Evolutionary conservation across 2,888 invertebrate genomes (phyloP), one percentile per base, ranked within the genome.

Genomic region (Hyles lineata): DNA sequence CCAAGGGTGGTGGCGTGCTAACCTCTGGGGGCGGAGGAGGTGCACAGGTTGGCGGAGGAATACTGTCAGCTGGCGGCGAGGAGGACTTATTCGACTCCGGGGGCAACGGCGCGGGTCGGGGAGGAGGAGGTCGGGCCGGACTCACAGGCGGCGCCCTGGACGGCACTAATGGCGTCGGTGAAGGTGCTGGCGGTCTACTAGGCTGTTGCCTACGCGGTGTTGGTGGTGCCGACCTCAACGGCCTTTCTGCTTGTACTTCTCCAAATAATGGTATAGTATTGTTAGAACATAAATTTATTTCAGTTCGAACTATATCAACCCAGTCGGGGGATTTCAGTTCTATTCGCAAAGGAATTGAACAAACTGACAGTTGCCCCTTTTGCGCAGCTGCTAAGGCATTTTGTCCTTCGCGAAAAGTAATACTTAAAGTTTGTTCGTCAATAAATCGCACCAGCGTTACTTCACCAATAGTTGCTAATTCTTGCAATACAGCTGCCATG

Each of bases 401-500:
- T 85, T 97, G 97, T 0, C 99, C 98, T 84, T 98, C 98, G 80
- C 98, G 96, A 88, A 99, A 99, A 11, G 99, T 98, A 35, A 99
- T 96, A 97, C 98, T 98, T 94, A 99, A 96, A 21, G 97, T 97
- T 73, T 90, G 89, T 61, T 95, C 97, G 32, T 97, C 98, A 21
- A 98, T 97, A 90, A 99, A 99, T 77, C 99, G 96, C 6, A 99
- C 98, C 67, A 99, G 95, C 70, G 98, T 97, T 0, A 98, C 98
- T 90, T 98, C 98, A 8, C 99, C 99, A 82, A 98, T 97, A 79
- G 97, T 97, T 0, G 97, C 96, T 73, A 99, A 95, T 84, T 97
- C 97, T 85, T 97, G 97, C 73, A 99, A 94, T 35, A 98, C 92
- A 6, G 96, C 96, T 74, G 96, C 96, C 95, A 98, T 97, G 58